These are phyloP conservation scores for Onchidella celtica DNA, from an alignment of 2,888 invertebrate genomes.

Conservation along the genomic window DNA sequence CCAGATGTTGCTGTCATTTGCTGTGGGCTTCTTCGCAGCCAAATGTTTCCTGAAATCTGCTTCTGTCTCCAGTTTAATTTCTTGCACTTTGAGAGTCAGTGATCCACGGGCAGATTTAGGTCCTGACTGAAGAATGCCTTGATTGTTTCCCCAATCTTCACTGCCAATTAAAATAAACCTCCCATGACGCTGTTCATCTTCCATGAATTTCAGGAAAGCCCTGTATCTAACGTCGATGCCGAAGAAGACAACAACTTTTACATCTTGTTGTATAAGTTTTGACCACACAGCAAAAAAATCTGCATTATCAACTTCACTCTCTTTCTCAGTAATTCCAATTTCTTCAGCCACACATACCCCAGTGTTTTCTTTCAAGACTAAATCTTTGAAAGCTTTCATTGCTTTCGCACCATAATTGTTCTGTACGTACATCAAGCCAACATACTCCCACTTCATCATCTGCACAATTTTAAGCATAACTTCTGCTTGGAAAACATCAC, in stretches of 20 bases:
- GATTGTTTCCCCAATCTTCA: constrained; percentile 70
- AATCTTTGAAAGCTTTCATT: constrained; percentile 60
- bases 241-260: constrained; percentile 72
- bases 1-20: constrained; percentile 65
- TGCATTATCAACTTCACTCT: constrained; percentile 48
- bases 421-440: constrained; percentile 69
- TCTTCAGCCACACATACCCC: constrained; percentile 69
- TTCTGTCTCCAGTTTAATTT: constrained; percentile 33
- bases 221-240: constrained; percentile 66
- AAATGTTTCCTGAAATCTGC: constrained; percentile 39
- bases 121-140: constrained; percentile 56
- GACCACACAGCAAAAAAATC: constrained; percentile 53
- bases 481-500: constrained; percentile 71
- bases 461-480: constrained; percentile 58
- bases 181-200: constrained; percentile 49
- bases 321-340: constrained; percentile 59
- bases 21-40: constrained; percentile 51
- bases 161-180: constrained; percentile 69
- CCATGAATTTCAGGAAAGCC: constrained; percentile 60
- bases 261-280: constrained; percentile 45
- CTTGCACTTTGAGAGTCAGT: constrained; percentile 63
- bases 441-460: constrained; percentile 68
- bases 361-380: constrained; percentile 53
- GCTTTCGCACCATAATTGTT: constrained; percentile 75
- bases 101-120: constrained; percentile 62